These are phyloP conservation scores for Tachycineta bicolor DNA, from an alignment of 2,113 vertebrate species.

Conservation along the genomic window DNA sequence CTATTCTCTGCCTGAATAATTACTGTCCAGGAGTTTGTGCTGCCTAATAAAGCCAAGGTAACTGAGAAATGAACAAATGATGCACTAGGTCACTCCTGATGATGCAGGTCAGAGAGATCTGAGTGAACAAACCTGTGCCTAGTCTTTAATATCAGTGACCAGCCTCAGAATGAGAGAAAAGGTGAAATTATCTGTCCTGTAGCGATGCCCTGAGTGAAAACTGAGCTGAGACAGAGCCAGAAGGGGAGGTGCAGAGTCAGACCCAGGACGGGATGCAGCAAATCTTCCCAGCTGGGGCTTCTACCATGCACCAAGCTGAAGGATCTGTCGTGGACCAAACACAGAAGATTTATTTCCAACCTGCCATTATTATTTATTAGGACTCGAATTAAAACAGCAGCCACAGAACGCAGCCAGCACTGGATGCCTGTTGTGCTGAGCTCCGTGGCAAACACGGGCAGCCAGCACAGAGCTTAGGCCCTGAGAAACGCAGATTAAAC, in stretches of 20 bases:
- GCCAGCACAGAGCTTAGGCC: background rate
- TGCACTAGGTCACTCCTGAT: background rate
- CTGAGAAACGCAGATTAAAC: slow-evolving; percentile 18
- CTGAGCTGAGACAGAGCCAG: background rate
- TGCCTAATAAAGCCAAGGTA: background rate
- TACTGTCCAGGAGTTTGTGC: background rate
- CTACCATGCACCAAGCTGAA: background rate
- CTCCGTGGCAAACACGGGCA: background rate
- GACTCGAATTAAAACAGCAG: background rate
- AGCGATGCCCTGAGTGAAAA: background rate
- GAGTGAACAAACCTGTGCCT: background rate
- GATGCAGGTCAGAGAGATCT: background rate
- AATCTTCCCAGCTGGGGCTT: background rate
- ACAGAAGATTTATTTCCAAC: background rate
- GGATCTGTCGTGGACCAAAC: background rate
- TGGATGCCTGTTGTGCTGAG: background rate
- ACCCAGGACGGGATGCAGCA: background rate
- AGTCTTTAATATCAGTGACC: background rate
- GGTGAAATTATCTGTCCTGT: background rate
- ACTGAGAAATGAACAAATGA: background rate
- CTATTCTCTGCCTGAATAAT: background rate
- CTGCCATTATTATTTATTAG: slow-evolving; percentile 17
- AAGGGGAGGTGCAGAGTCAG: background rate
- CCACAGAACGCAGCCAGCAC: background rate
- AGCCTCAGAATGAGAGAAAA: background rate